Evolutionary conservation across 2,888 invertebrate species (phyloP).

Genomic region (Oxytorus armatus): DNA sequence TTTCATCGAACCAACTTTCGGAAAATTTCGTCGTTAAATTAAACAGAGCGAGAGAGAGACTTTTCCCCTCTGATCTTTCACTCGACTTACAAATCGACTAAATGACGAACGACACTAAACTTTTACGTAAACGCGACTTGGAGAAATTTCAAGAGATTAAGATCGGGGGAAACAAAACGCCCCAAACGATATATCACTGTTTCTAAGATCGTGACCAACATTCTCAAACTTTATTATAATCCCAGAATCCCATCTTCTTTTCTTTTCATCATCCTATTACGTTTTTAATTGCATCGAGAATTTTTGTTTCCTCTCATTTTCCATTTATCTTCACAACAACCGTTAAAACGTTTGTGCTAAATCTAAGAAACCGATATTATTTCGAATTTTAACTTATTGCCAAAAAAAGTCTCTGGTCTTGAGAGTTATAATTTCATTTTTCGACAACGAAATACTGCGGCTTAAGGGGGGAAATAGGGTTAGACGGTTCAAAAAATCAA

Average conservation of each 20-base stretch:
- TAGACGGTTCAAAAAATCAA: too few species aligned
- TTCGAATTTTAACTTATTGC: too few species aligned
- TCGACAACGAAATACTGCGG: too few species aligned
- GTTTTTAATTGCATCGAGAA: neutral
- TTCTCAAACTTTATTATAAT: slow-evolving; percentile 23
- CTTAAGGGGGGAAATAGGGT: too few species aligned
- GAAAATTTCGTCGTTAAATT: slow-evolving; percentile 40
- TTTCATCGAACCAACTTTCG: slow-evolving; percentile 45
- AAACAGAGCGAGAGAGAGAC: slow-evolving; percentile 22
- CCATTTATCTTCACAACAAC: too few species aligned
- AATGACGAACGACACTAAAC: slow-evolving; percentile 23
- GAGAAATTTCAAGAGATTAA: slow-evolving; percentile 33
- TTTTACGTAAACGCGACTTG: slow-evolving; percentile 15
- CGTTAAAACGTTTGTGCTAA: too few species aligned
- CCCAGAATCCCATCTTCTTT: neutral
- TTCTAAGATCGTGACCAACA: neutral
- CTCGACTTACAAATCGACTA: slow-evolving; percentile 31
- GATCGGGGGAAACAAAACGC: slow-evolving; percentile 37
- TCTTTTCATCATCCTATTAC: neutral
- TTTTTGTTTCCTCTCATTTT: neutral
- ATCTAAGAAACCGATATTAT: too few species aligned
- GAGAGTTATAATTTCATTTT: too few species aligned
- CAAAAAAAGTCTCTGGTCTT: too few species aligned
- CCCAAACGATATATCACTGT: neutral
- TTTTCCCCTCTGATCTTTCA: slow-evolving; percentile 57